phyloP scores from a whole-genome alignment of 2,797 vertebrate genomes.

The Crocidura indochinensis region DNA sequence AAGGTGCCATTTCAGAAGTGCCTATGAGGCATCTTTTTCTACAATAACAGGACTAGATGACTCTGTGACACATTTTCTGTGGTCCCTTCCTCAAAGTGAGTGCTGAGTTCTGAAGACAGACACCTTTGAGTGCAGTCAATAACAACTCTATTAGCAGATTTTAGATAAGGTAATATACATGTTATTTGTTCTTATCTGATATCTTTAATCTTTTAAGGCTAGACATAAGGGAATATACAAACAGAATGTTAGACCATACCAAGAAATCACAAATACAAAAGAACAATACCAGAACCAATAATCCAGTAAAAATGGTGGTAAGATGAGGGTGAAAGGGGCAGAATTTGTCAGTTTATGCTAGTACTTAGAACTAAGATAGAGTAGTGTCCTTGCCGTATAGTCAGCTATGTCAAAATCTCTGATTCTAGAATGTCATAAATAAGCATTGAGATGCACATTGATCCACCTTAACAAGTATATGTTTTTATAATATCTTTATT shows the following conservation, averaged over 20 bases:
- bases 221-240: constrained; percentile 53
- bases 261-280: constrained; percentile 60
- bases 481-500: too few species aligned
- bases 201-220: constrained; percentile 64
- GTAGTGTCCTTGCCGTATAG: background rate
- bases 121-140: constrained; percentile 9
- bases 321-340: background rate
- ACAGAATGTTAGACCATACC: constrained; percentile 28
- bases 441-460: too few species aligned
- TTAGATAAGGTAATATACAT: constrained; percentile 14
- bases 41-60: constrained; percentile 49
- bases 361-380: background rate
- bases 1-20: background rate
- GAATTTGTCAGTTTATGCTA: background rate
- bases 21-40: background rate
- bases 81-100: constrained; percentile 34
- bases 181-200: constrained; percentile 53
- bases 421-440: background rate
- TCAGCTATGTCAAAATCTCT: constrained; percentile 19
- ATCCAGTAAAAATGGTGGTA: background rate
- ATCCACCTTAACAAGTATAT: too few species aligned
- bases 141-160: background rate
- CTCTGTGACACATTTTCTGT: constrained; percentile 24
- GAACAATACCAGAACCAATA: constrained; percentile 27
- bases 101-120: constrained; percentile 43